Conservation (phyloP, 2,797 vertebrate genomes). For the Thunnus albacares region DNA sequence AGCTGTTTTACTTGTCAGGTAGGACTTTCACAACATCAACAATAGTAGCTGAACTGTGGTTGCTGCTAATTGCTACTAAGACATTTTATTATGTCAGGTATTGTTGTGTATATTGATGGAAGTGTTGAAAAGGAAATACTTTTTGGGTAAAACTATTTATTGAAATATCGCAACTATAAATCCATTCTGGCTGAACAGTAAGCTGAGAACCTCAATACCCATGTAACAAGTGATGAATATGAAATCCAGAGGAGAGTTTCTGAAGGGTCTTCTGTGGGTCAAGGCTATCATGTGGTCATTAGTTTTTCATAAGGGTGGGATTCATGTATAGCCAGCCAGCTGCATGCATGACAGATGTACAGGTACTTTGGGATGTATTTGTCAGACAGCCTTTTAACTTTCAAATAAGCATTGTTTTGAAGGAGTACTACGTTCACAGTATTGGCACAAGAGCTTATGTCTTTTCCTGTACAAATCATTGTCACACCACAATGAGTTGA, state of each 20-base stretch:
- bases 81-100: not conserved
- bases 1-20: constrained; percentile 57
- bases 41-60: constrained; percentile 1
- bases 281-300: constrained; percentile 64
- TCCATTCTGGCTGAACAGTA: not conserved
- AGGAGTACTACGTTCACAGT: not conserved
- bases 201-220: constrained; percentile 2
- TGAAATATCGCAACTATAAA: not conserved
- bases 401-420: constrained; percentile 11
- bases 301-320: constrained; percentile 64
- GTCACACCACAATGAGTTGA: not conserved
- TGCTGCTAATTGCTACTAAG: not conserved
- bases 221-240: constrained; percentile 5
- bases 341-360: constrained; percentile 38
- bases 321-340: constrained; percentile 20
- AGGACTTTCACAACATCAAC: constrained; percentile 38
- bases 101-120: not conserved
- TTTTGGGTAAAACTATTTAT: not conserved
- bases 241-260: constrained; percentile 17
- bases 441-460: not conserved
- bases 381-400: constrained; percentile 7
- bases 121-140: not conserved
- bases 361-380: constrained; percentile 14
- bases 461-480: not conserved
- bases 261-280: constrained; percentile 53